Evolutionary conservation across 2,113 vertebrate genomes (phyloP).

Genomic region (Progne subis): DNA sequence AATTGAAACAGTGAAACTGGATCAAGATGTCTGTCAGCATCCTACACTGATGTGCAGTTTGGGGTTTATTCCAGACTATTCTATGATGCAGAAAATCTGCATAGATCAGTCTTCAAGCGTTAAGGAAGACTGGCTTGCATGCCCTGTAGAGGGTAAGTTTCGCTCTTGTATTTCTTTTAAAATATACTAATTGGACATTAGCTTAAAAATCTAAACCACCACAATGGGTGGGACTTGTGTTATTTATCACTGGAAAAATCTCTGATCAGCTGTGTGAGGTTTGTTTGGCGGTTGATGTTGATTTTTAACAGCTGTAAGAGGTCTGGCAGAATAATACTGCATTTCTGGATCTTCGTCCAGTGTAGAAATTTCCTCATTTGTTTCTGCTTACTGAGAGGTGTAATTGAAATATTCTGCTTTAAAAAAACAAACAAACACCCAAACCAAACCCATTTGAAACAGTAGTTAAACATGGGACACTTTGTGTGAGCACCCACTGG

Average conservation of each 20-base stretch:
- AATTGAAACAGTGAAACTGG: constrained; percentile 32
- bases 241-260: neutral
- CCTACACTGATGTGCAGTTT: constrained; percentile 47
- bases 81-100: neutral
- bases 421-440: neutral
- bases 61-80: constrained; percentile 25
- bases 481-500: neutral
- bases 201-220: neutral
- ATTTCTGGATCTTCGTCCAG: neutral
- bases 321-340: neutral
- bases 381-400: neutral
- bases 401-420: neutral
- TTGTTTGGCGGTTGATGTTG: neutral
- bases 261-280: neutral
- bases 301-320: neutral
- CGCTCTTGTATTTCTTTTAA: neutral
- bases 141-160: neutral
- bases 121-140: neutral
- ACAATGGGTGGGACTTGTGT: neutral
- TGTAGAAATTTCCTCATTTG: neutral
- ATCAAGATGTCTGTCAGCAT: constrained; percentile 27
- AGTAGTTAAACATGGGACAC: neutral
- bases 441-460: neutral
- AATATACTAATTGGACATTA: neutral
- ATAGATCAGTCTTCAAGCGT: constrained; percentile 1